phyloP scores from a whole-genome alignment of 2,888 invertebrate species.

The Stomorhina lunata region DNA sequence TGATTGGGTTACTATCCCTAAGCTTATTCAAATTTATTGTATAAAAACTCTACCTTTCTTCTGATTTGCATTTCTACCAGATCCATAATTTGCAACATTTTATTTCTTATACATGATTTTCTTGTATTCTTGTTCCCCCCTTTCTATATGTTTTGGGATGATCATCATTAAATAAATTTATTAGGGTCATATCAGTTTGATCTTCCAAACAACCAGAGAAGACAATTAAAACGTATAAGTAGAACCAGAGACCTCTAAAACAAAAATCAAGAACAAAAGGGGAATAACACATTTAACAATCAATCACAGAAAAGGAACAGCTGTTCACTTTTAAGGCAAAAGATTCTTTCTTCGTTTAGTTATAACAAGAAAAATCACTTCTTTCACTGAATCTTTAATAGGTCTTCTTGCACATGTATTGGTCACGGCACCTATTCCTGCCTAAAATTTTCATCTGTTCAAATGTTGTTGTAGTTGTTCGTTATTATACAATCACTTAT shows the following conservation, averaged over 20 bases:
- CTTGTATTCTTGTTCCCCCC: neutral
- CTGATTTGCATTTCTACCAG: no score
- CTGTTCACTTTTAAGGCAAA: no score
- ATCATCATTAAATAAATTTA: conserved; percentile 37
- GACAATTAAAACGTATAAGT: conserved; percentile 16
- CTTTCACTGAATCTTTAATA: neutral
- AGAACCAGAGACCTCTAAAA: neutral
- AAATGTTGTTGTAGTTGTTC: neutral
- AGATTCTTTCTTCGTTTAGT: neutral
- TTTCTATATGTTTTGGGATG: neutral
- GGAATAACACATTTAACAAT: conserved; percentile 38
- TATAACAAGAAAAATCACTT: conserved; percentile 39
- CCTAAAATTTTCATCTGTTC: no score
- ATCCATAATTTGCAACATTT: neutral
- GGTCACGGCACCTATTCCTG: no score
- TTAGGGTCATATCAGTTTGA: conserved; percentile 46
- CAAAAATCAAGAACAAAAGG: neutral
- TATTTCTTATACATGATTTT: neutral
- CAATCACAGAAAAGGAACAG: conserved; percentile 50
- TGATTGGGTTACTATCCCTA: no score
- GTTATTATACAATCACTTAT: conserved; percentile 59
- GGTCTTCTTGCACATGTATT: neutral
- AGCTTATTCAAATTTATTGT: no score
- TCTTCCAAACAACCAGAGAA: conserved; percentile 2
- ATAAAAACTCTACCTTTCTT: no score